Base-by-base conservation (phyloP, 2,888 invertebrate genomes). In the Cataglyphis albicans region DNA sequence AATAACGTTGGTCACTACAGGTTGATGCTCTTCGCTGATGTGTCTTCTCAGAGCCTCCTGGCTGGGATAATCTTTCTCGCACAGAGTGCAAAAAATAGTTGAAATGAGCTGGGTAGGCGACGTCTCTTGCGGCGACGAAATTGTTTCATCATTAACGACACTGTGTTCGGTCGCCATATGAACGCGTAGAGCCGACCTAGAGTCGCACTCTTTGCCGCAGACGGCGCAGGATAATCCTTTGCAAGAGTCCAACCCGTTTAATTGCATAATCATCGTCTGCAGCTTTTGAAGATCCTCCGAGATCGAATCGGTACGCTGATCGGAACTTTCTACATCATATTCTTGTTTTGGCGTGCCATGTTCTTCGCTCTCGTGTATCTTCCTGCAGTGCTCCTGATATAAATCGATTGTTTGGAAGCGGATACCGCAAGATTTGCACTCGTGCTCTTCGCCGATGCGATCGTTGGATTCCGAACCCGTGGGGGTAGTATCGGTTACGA, bases 241-340 rank as follows among this genome's bases (percentile, higher is more conserved):
- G 84, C 95, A 95, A 0, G 96, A 96, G 89, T 97, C 97, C 67
- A 98, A 95, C 89, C 97, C 98, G 94, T 98, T 99, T 91, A 98
- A 95, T 95, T 98, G 98, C 91, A 97, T 96, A 91, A 98, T 98
- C 98, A 98, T 99, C 29, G 98, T 98, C 94, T 98, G 98, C 81
- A 98, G 95, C 93, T 98, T 98, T 87, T 98, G 97, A 18, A 98
- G 95, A 94, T 98, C 98, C 94, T 98, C 98, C 89, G 97, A 98
- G 74, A 98, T 97, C 1, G 97, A 95, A 86, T 96, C 96, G 88
- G 95, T 95, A 85, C 95, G 95, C 90, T 95, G 95, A 88, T 95
- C 95, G 91, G 93, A 88, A 91, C 94, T 94, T 3, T 93, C 93
- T 67, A 95, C 94, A 84, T 94, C 93, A 21, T 81, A 86, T 3